Conservation (phyloP, 2,113 vertebrate genomes). For the Toxotes jaculatrix region DNA sequence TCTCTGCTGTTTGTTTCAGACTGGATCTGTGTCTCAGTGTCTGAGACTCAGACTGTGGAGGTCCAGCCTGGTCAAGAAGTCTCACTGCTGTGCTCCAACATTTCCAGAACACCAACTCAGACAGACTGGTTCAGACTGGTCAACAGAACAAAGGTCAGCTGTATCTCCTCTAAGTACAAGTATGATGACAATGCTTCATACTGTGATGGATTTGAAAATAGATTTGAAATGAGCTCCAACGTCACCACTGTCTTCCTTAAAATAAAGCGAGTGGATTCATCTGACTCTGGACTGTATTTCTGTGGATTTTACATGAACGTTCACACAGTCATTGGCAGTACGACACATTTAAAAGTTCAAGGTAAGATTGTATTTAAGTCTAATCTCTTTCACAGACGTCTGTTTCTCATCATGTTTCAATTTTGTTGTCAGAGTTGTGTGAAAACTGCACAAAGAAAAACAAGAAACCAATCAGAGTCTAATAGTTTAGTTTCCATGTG, state of each 20-base stretch:
- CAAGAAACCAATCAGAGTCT: neutral
- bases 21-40: neutral
- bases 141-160: neutral
- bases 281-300: constrained; percentile 46
- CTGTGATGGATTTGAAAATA: constrained; percentile 21
- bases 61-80: accelerated
- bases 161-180: neutral
- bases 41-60: constrained; percentile 27
- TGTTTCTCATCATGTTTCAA: neutral
- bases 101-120: neutral
- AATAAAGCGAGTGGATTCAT: neutral
- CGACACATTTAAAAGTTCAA: constrained; percentile 6
- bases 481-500: too few species aligned
- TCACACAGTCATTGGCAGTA: neutral
- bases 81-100: constrained; percentile 20
- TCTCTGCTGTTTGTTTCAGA: constrained; percentile 25
- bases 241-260: neutral
- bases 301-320: constrained; percentile 9
- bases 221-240: constrained; percentile 47
- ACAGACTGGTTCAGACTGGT: constrained; percentile 4
- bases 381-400: neutral
- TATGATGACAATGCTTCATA: accelerated
- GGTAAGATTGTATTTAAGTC: constrained; percentile 9
- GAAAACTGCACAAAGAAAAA: neutral
- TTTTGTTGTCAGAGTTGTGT: too few species aligned